Conservation (phyloP, 2,113 vertebrate genomes). For the Pristiophorus japonicus region DNA sequence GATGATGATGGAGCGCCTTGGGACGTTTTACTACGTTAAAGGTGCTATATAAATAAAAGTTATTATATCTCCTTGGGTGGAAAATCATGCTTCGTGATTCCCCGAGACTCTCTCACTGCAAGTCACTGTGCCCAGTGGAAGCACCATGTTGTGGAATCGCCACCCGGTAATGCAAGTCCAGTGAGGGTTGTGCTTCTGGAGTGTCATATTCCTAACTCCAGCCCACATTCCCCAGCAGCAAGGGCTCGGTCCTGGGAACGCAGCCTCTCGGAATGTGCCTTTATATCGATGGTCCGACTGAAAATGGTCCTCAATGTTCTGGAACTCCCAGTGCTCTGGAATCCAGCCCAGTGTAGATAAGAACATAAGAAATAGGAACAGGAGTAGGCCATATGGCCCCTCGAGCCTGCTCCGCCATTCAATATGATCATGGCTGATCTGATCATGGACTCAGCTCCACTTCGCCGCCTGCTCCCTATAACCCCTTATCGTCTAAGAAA, state of each 20-base stretch:
- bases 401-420: too few species aligned
- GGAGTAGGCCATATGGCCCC: too few species aligned
- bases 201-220: not conserved
- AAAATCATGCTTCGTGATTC: not conserved
- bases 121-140: not conserved
- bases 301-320: not conserved
- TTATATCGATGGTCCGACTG: not conserved
- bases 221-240: not conserved
- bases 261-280: not conserved
- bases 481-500: too few species aligned
- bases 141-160: too few species aligned
- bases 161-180: not conserved
- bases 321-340: too few species aligned
- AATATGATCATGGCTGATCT: too few species aligned
- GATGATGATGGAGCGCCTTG: too few species aligned
- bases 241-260: not conserved
- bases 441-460: too few species aligned
- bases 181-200: not conserved
- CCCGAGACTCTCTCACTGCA: not conserved
- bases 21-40: too few species aligned
- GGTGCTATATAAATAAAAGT: too few species aligned
- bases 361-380: too few species aligned
- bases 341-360: not conserved
- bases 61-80: not conserved
- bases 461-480: too few species aligned